Percentiles rank a stretch among this genome's conserved stretches.
Evolutionary conservation across 1,140 invertebrate genomes (phyloP).

Genomic region (Habropoda laboriosa): DNA sequence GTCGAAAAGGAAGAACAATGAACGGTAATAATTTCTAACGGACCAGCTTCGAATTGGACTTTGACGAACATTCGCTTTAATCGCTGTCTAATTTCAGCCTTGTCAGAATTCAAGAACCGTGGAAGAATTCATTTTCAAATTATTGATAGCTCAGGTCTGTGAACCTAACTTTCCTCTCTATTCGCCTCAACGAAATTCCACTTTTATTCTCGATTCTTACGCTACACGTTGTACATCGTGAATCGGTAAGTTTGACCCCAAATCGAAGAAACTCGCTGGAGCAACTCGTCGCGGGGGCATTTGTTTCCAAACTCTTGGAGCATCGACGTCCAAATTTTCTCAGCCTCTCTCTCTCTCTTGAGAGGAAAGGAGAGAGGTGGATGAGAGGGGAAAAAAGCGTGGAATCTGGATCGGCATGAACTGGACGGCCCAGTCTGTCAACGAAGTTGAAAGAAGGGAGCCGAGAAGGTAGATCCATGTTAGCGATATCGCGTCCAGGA

Average conservation of each 20-base stretch:
- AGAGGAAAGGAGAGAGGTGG: neutral
- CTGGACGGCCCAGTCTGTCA: slow-evolving; percentile 34
- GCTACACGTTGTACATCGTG: neutral
- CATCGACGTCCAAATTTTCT: slow-evolving; percentile 9
- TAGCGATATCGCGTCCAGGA: slow-evolving; percentile 53
- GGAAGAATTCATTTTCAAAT: neutral
- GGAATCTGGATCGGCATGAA: slow-evolving; percentile 55
- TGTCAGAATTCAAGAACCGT: neutral
- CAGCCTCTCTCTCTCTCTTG: too few species aligned
- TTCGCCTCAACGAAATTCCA: too few species aligned
- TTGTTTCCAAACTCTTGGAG: neutral
- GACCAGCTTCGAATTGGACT: neutral
- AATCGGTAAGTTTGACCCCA: too few species aligned
- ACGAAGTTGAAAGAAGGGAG: slow-evolving; percentile 33
- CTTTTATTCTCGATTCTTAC: too few species aligned
- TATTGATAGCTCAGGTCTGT: neutral
- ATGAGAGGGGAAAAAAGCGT: neutral
- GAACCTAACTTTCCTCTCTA: neutral
- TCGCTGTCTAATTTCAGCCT: neutral
- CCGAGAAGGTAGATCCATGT: slow-evolving; percentile 52
- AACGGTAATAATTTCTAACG: neutral
- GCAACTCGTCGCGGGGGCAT: too few species aligned
- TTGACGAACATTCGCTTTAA: neutral
- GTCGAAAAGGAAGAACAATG: slow-evolving; percentile 18
- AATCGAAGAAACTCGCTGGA: neutral